Percentiles rank a stretch among this genome's conserved stretches.
Conservation (phyloP, 2,888 invertebrate species). For the Parnassius glacialis region DNA sequence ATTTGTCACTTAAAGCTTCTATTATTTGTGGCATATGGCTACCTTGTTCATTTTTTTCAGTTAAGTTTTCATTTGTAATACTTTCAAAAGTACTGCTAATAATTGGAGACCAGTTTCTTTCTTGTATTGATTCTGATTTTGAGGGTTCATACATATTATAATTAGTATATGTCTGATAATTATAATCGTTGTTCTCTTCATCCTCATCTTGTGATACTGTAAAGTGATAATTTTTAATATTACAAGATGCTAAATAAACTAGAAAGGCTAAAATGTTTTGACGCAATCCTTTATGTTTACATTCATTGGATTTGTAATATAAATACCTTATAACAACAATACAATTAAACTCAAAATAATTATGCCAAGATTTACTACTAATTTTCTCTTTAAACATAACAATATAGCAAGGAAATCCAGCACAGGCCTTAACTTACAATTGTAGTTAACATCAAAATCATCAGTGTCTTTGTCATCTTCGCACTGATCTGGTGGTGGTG, state of each 20-base stretch:
- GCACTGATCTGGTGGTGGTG: constrained; percentile 84
- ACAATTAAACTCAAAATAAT: no score
- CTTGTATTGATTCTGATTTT: constrained; percentile 31
- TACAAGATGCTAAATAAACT: no score
- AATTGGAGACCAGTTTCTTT: constrained; percentile 31
- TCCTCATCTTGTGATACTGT: constrained; percentile 73
- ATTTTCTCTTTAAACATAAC: no score
- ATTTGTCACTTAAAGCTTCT: constrained; percentile 19
- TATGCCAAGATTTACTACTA: no score
- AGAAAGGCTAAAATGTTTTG: no score
- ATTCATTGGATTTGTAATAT: no score
- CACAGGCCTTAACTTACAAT: constrained; percentile 51
- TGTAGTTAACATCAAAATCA: constrained; percentile 70
- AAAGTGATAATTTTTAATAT: constrained; percentile 31
- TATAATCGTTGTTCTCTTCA: constrained; percentile 54
- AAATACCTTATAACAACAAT: no score
- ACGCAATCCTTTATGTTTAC: no score
- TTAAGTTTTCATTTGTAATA: constrained; percentile 20
- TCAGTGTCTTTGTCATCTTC: constrained; percentile 82
- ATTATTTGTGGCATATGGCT: constrained; percentile 17
- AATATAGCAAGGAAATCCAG: no score
- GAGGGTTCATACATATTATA: constrained; percentile 50
- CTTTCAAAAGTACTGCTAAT: constrained; percentile 18
- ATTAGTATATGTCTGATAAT: constrained; percentile 58
- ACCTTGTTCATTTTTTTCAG: constrained; percentile 22